These are phyloP conservation scores for Ceuthmochares aereus DNA, from an alignment of 2,113 vertebrate genomes.

Conservation along the genomic window DNA sequence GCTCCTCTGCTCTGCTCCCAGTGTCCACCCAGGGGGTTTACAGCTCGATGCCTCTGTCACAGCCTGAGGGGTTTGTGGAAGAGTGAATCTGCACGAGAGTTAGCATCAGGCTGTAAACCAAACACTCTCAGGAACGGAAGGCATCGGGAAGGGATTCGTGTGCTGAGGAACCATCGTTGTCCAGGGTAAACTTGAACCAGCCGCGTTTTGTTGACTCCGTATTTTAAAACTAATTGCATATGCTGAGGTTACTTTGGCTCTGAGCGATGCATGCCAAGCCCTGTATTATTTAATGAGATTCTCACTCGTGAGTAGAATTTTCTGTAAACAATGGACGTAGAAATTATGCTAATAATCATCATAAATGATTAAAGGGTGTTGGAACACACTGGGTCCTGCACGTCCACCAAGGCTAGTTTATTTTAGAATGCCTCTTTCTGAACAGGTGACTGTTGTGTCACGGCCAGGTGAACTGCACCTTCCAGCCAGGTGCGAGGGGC, in stretches of 20 bases:
- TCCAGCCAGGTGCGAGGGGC: fast-evolving
- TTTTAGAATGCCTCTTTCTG: background rate
- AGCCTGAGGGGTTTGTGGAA: background rate
- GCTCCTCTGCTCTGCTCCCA: background rate
- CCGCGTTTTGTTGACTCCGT: background rate
- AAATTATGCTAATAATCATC: background rate
- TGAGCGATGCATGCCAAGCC: background rate
- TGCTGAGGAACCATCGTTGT: background rate
- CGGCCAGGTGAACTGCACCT: background rate
- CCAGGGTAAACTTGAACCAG: background rate
- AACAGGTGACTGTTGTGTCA: background rate
- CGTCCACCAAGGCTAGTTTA: background rate
- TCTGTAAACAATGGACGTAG: background rate
- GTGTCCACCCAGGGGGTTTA: background rate
- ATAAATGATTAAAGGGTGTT: background rate
- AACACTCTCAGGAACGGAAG: background rate
- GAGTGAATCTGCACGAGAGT: background rate
- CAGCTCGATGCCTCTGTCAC: background rate
- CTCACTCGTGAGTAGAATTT: background rate
- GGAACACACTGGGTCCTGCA: background rate
- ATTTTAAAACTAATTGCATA: slow-evolving; percentile 18
- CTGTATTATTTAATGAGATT: background rate
- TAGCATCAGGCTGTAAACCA: background rate
- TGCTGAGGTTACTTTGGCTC: background rate
- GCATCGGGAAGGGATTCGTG: background rate